Evolutionary conservation across 2,888 invertebrate genomes (phyloP).

Genomic region (Orthosia gothica): DNA sequence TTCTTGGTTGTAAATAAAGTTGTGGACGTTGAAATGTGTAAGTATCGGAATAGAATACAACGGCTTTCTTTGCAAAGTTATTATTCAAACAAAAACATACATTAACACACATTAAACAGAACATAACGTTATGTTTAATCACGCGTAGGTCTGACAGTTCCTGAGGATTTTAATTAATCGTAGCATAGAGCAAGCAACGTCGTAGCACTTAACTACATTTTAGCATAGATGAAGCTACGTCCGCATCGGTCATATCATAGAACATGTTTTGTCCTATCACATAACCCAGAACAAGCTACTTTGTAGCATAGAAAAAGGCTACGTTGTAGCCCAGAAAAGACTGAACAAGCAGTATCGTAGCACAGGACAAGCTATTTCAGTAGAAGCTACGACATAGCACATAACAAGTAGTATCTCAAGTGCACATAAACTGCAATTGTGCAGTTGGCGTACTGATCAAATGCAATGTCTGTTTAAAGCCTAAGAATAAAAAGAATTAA

Average conservation of each 20-base stretch:
- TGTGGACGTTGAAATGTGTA: not conserved
- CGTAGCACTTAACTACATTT: conserved; percentile 16
- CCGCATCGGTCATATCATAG: not conserved
- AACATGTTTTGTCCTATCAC: not conserved
- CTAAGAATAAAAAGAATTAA: not conserved
- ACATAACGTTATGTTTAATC: not conserved
- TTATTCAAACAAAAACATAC: not conserved
- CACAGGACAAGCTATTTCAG: not conserved
- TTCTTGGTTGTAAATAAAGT: conserved; percentile 6
- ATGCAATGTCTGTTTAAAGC: not conserved
- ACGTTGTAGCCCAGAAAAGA: too few species aligned
- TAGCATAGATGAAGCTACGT: conserved; percentile 13
- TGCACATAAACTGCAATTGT: too few species aligned
- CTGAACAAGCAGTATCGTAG: not conserved
- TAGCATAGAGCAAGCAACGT: conserved; percentile 15
- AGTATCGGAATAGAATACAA: not conserved
- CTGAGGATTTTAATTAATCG: not conserved
- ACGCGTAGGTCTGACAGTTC: not conserved
- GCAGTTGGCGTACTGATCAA: not conserved
- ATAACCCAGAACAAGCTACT: not conserved
- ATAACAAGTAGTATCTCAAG: too few species aligned
- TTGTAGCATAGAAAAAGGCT: not conserved
- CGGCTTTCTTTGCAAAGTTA: not conserved
- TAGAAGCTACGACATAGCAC: not conserved
- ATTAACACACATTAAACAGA: too few species aligned